Evolutionary conservation across 1,140 invertebrate species (phyloP), one percentile per base, ranked within the genome.

Genomic region (Colletes latitarsis): DNA sequence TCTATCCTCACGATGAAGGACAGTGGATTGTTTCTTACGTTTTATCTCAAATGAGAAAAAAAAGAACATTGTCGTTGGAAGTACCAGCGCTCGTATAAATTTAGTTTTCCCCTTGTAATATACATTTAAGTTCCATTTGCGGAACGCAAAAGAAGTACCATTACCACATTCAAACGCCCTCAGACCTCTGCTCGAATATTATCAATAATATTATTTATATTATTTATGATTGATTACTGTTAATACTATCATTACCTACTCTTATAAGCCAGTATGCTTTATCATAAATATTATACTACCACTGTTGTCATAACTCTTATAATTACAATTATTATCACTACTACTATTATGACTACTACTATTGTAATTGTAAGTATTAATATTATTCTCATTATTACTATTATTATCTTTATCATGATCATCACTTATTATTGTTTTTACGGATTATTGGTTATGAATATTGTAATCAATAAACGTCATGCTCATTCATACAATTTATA

Each of bases 381-480:
- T 73, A 78, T 12, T 60, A 57, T 72, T 55, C 62, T 63, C 49
- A 53, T 46, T 78, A 78, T 30, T 63, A 71, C 52, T 60, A 46
- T 75, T 64, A 79, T 55, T 73, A 79, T 79, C 60, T 19, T 77
- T 60, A 73, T 73, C n/a, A 73, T 78, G 39, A 72, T 78, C 46
- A 72, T 78, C 76, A 72, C 68, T 63, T 49, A 71, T 78, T 78
- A 72, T 73, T 73, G 69, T 66, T 46, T 79, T 73, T 73, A 79
- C 60, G 77, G 77, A 79, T 79, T 73, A 79, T 79, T 79, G 49
- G 63, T 79, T 73, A 79, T 43, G 30, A 57, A 73, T 73, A 77
- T 63, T 39, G 58, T 77, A 52, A 77, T 62, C 43, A 71, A 55
- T 39, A 8, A 77, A 77, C 76, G 58, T 70, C 49, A 62, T 77